Base-by-base conservation (phyloP, 2,888 invertebrate genomes). In the Caenorhabditis angaria region DNA sequence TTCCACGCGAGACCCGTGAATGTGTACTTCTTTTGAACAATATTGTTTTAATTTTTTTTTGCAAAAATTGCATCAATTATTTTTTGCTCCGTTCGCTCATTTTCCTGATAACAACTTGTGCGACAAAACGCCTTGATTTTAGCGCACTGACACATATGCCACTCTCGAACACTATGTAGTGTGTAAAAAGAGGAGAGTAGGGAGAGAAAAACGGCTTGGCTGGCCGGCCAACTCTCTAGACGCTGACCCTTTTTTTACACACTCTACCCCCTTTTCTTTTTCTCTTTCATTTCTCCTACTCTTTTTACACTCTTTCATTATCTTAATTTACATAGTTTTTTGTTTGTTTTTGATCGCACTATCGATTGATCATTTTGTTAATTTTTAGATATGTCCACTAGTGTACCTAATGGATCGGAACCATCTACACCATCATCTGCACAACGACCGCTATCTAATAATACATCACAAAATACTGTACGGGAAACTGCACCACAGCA, bases 231-330 rank as follows among this genome's bases (percentile, higher is more conserved):
- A n/a, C n/a, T n/a, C 54, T 60, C 48, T 32, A 24, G 54, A 55
- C 58, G 57, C 59, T 25, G 63, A 64, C 63, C 51, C 59, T 29
- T 32, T 57, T 57, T 57, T 29, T 35, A 22, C 53, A n/a, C 27
- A n/a, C 55, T 58, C 29, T 32, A n/a, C n/a, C 25, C 20, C 56
- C 24, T 29, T 14, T 27, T 47, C 24, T 27, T 10, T 20, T 32
- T 68, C 61, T 53, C 28, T 18, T 8, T 27, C 32, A 57, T 41
- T 35, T 27, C 51, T 27, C 28, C 53, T 27, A 22, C 41, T 51
- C 53, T 47, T 47, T 58, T 2, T 25, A 27, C 62, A 8, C 62
- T 6, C 22, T 20, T 51, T 51, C n/a, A n/a, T 54, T 5, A 54
- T 12, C n/a, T 3, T 27, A 54, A 54, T 22, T 22, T 22, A 54